Evolutionary conservation across 1,140 invertebrate species (phyloP), one percentile per base, ranked within the genome.

Genomic region (Achatina immaculata): DNA sequence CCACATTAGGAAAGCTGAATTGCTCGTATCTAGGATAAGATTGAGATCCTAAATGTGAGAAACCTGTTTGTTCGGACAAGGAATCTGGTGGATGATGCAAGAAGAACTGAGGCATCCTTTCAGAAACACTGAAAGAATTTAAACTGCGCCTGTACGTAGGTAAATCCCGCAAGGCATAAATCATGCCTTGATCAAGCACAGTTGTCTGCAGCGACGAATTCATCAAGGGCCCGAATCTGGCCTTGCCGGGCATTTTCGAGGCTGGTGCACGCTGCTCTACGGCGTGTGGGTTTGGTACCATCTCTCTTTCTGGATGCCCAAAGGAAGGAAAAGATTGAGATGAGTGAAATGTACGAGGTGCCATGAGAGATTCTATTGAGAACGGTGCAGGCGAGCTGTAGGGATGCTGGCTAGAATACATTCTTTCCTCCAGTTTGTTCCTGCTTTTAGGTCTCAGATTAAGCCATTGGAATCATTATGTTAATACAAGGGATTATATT

Each of bases 311-410:
- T 1, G 28, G 58, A 62, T 31, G 31, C 7, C 31, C 58, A 28
- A 14, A 28, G 6, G n/a, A 9, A 62, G 55, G 55, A 4, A 58
- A 24, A 24, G n/a, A 14, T 4, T 4, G 11, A 34, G 68, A 9
- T 11, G 38, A 6, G 38, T 69, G 42, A 7, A 28, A 7, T 69
- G 68, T 3, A 21, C 68, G 36, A 42, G 68, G 42, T 4, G 36
- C 68, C 68, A 69, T 69, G 4, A 69, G 38, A 43, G 68, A 34
- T 42, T 69, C 68, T 69, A 69, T 69, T 40, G 68, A 69, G n/a
- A 69, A 69, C 6, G 68, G 68, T 4, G 68, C 24, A 42, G 68
- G 68, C 16, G 42, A 9, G 36, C 42, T 34, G 24, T 43, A 69
- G 9, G 68, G 16, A n/a, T 14, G 21, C 2, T 69, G 68, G 21